phyloP scores from a whole-genome alignment of 2,113 vertebrate species.

The Australoheros scitulus region DNA sequence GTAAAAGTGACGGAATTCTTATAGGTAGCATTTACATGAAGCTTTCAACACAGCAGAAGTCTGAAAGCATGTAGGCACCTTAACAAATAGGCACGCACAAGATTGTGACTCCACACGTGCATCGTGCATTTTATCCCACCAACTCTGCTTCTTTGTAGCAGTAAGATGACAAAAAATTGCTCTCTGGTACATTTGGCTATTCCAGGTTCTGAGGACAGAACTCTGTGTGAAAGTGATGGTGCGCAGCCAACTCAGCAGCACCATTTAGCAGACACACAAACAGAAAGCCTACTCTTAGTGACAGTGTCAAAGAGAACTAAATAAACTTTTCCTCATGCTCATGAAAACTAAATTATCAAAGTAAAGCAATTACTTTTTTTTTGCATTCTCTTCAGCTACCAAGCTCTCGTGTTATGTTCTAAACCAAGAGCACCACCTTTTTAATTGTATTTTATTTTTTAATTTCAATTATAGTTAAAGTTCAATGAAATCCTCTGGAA shows the following conservation, averaged over 20 bases:
- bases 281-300: not conserved
- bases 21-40: not conserved
- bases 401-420: not conserved
- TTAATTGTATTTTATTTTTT: not conserved
- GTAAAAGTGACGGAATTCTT: not conserved
- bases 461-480: not conserved
- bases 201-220: not conserved
- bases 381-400: not conserved
- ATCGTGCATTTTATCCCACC: not conserved
- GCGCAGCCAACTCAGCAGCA: not conserved
- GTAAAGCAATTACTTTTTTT: not conserved
- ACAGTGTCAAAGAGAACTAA: not conserved
- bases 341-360: not conserved
- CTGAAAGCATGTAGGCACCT: not conserved
- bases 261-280: not conserved
- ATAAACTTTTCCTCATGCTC: no score
- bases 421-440: not conserved
- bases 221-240: not conserved
- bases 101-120: not conserved
- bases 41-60: not conserved
- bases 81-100: not conserved
- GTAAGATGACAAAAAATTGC: no score
- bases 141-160: not conserved
- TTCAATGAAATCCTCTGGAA: not conserved
- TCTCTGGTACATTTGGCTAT: not conserved